Percentiles rank a stretch among this genome's conserved stretches.
phyloP scores from a whole-genome alignment of 2,113 vertebrate genomes.

The Empidonax traillii region DNA sequence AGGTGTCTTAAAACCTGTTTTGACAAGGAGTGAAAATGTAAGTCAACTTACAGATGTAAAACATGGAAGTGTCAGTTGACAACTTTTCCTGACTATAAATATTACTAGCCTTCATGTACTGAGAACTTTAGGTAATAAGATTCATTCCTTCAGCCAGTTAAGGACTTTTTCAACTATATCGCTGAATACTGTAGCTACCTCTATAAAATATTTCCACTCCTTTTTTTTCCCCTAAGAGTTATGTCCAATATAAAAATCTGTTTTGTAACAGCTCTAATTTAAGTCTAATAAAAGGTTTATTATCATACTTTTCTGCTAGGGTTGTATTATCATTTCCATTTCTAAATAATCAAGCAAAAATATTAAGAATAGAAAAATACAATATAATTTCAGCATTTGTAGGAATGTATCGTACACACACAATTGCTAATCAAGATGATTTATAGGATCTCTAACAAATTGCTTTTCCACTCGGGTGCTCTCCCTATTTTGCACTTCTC shows the following conservation, averaged over 20 bases:
- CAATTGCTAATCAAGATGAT: not conserved
- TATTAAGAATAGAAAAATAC: not conserved
- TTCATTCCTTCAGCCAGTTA: not conserved
- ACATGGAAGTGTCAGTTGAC: not conserved
- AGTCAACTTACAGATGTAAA: not conserved
- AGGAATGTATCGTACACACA: not conserved
- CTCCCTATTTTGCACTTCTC: not conserved
- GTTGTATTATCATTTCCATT: not conserved
- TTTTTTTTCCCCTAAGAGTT: not conserved
- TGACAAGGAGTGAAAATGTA: not conserved
- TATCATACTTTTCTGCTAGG: not conserved
- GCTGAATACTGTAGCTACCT: not conserved
- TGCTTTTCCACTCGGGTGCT: not conserved
- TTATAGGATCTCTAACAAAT: not conserved
- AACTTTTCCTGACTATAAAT: not conserved
- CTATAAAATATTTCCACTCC: not conserved
- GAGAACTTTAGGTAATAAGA: not conserved
- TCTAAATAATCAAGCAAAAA: not conserved
- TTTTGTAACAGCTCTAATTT: not conserved
- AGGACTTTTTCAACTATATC: not conserved
- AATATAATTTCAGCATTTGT: not conserved
- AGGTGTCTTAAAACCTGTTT: not conserved
- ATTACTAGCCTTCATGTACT: not conserved
- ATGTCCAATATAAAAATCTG: not conserved
- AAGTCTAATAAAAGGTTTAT: not conserved